These are phyloP conservation scores for Actinernus sp. DNA, from an alignment of 92 coral and sea anemone genomes.

Conservation along the genomic window DNA sequence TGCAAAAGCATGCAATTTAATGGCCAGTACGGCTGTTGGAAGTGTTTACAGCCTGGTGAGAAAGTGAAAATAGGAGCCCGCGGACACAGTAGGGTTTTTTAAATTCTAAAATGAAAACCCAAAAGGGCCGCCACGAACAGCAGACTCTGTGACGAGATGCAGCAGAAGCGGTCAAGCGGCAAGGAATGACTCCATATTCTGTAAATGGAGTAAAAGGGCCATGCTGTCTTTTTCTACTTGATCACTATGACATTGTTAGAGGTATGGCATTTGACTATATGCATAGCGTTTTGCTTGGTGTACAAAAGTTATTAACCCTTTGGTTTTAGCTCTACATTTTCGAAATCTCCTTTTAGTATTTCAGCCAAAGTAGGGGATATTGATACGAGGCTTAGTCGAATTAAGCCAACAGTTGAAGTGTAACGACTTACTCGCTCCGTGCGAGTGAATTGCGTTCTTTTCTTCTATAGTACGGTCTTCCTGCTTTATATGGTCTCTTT, in stretches of 20 bases:
- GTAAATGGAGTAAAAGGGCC: slow-evolving; percentile 35
- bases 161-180: no score
- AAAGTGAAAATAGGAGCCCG: slow-evolving; percentile 15
- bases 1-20: slow-evolving; percentile 41
- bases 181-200: no score
- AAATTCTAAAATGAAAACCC: slow-evolving; percentile 31
- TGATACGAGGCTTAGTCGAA: slow-evolving; percentile 18
- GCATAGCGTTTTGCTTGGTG: slow-evolving; percentile 24
- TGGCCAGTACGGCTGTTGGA: slow-evolving; percentile 41
- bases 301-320: slow-evolving; percentile 32
- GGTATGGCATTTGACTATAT: slow-evolving; percentile 51
- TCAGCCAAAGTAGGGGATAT: not conserved
- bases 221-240: slow-evolving; percentile 18
- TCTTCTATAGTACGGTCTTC: slow-evolving; percentile 30
- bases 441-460: slow-evolving; percentile 34
- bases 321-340: slow-evolving; percentile 28
- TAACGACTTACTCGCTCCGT: slow-evolving; percentile 8
- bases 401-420: slow-evolving; percentile 21
- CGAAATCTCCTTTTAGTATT: not conserved
- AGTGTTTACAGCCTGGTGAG: slow-evolving; percentile 25
- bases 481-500: slow-evolving; percentile 14
- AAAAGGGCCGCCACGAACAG: slow-evolving; percentile 36
- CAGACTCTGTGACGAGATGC: slow-evolving; percentile 1
- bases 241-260: slow-evolving; percentile 20
- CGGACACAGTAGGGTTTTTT: not conserved